Evolutionary conservation across 2,797 vertebrate genomes (phyloP), one percentile per base, ranked within the genome.

Genomic region (Anas bernieri): DNA sequence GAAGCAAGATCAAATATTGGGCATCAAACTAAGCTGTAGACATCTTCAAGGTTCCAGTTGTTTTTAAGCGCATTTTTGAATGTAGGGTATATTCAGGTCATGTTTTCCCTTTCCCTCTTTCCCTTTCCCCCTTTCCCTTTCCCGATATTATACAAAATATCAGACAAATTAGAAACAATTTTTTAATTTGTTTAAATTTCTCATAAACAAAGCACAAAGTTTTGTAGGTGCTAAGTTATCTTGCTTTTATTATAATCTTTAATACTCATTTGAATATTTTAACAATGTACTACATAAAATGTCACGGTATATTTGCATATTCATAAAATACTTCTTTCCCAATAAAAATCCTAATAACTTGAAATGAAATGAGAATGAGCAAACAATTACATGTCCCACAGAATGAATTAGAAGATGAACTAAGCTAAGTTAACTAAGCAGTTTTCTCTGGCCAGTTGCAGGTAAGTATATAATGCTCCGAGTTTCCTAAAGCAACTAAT

Each of bases 361-460:
- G 41, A 79, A 64, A 66, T 74, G 48, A 86, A 91, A 66, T 76
- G 48, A 86, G 85, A 93, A 81, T 21, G 88, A 63, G 31, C 33
- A 83, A 93, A 86, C n/a, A 50, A 77, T 89, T 88, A 79, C 22
- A 41, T 93, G 84, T 95, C 76, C 55, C 76, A 93, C 85, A 43
- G 83, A 73, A 73, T 68, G 28, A 94, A 83, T 69, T 84, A 54
- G 45, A 84, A 94, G 64, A 79, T 78, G 94, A 83, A 76, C 59
- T 72, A 88, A 69, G 16, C 64, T 78, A 77, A 84, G 64, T 90
- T 95, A 93, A 85, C 72, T 83, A 68, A 85, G 69, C 43, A 61
- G 70, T 59, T 93, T 58, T 63, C 37, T 92, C 66, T 88, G 52
- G 41, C 28, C 23, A 30, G 86, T 85, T 90, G 43, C 83, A 76